Evolutionary conservation across 1,140 invertebrate genomes (phyloP).

Genomic region (Calephelis nemesis): DNA sequence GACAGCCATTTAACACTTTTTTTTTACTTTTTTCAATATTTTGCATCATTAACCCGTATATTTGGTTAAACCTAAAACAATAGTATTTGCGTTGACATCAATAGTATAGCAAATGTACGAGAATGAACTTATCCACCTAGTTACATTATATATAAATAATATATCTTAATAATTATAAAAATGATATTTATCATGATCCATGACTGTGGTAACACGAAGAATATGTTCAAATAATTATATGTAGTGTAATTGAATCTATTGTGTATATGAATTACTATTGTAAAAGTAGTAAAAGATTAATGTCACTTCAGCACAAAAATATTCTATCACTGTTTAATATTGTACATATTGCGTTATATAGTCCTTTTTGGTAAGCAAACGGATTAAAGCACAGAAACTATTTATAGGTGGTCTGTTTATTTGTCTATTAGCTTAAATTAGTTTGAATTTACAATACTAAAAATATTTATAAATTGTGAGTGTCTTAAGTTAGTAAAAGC

Average conservation of each 20-base stretch:
- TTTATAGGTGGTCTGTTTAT: not conserved
- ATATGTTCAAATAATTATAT: not conserved
- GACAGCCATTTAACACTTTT: not conserved
- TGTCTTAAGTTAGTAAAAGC: slow-evolving; percentile 5
- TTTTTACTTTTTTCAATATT: slow-evolving; percentile 6
- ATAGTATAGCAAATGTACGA: slow-evolving; percentile 1
- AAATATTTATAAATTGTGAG: too few species aligned
- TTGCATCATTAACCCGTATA: not conserved
- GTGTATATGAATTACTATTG: too few species aligned
- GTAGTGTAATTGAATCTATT: not conserved
- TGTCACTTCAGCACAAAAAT: not conserved
- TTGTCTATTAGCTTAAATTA: not conserved
- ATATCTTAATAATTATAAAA: not conserved
- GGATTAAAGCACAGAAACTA: not conserved
- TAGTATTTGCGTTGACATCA: slow-evolving; percentile 1
- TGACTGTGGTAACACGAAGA: not conserved
- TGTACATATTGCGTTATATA: not conserved
- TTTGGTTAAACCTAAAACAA: not conserved
- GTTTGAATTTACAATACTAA: not conserved
- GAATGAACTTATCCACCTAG: not conserved
- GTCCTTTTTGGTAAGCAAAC: not conserved
- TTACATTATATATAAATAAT: not conserved
- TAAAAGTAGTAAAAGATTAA: not conserved
- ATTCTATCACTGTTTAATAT: not conserved
- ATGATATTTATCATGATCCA: not conserved